A percentile compares a stretch with the other conserved stretches of the same genome.
Conservation (phyloP, 2,797 vertebrate species). For the Phoxinus dragarum region DNA sequence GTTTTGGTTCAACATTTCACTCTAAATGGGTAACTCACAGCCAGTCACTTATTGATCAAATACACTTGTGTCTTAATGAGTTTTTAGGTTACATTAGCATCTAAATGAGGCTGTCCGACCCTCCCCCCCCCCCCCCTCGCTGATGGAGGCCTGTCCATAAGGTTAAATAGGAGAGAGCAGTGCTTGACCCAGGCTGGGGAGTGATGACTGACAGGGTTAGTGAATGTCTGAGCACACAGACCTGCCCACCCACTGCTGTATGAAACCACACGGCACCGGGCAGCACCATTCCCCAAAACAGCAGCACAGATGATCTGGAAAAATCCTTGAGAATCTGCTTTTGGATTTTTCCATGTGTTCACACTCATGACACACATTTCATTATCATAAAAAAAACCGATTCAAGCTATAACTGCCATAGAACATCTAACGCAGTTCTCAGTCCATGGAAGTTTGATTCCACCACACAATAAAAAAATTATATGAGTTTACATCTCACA, state of each 20-base stretch:
- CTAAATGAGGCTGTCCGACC: slow-evolving; percentile 44
- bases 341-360: background rate
- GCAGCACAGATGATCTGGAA: background rate
- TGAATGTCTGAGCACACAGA: slow-evolving; percentile 41
- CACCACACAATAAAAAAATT: background rate
- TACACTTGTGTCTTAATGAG: slow-evolving; percentile 59
- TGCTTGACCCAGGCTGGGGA: slow-evolving; percentile 51
- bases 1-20: slow-evolving; percentile 39
- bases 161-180: slow-evolving; percentile 44
- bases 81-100: slow-evolving; percentile 59
- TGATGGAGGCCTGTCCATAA: slow-evolving; percentile 27
- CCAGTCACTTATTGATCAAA: slow-evolving; percentile 62
- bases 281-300: background rate
- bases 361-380: background rate
- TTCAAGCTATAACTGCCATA: background rate
- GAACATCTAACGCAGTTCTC: background rate
- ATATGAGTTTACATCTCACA: background rate
- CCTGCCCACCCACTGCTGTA: slow-evolving; percentile 26
- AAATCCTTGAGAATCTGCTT: background rate
- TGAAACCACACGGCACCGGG: background rate
- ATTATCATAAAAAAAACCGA: background rate
- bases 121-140: slow-evolving; percentile 12
- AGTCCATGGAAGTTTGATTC: background rate
- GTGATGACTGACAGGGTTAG: slow-evolving; percentile 55
- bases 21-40: slow-evolving; percentile 54